Base-by-base conservation (phyloP, 1,140 invertebrate species). In the Vanessa tameamea region DNA sequence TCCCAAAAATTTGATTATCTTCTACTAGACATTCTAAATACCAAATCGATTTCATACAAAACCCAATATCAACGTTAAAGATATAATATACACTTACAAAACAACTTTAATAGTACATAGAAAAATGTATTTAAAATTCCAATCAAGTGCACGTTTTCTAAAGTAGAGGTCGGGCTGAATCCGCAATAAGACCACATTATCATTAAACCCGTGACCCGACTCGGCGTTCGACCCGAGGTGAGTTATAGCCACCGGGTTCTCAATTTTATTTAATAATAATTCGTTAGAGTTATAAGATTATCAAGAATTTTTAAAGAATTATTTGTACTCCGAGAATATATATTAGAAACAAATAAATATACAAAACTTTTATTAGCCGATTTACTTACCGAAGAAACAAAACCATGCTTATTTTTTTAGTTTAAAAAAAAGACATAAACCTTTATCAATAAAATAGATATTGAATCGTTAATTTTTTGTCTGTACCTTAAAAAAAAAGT, bases 111-210 rank as follows among this genome's bases (percentile, higher is more conserved):
- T 61, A n/a, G 37, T 20, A 20, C 31, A 72, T 31, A 64, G 55
- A 76, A 72, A 76, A 26, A 57, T 14, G 47, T n/a, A 66, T 63
- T 83, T 84, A 80, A 82, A 79, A 85, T 85, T 84, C 84, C 74
- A 73, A 63, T 47, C 76, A 61, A 68, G 72, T 79, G 53, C 73
- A 50, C 64, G 78, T 82, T 84, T 83, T 87, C 80, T 83, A 82
- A 78, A 83, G 79, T 73, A 71, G 65, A 47, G 80, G 77, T 82
- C 78, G 79, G 51, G 65, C 73, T 82, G 81, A 85, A 83, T 84
- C 80, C 72, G 83, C 85, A 85, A 84, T 88, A 84, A 83, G 82
- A 79, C 78, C 74, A 26, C 57, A 86, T 86, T 87, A 82, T 79
- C 78, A 86, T 87, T 47, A 67, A 12, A 14, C 80, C 80, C 77